phyloP scores from a whole-genome alignment of 2,113 vertebrate species.

The Ptilonorhynchus violaceus region DNA sequence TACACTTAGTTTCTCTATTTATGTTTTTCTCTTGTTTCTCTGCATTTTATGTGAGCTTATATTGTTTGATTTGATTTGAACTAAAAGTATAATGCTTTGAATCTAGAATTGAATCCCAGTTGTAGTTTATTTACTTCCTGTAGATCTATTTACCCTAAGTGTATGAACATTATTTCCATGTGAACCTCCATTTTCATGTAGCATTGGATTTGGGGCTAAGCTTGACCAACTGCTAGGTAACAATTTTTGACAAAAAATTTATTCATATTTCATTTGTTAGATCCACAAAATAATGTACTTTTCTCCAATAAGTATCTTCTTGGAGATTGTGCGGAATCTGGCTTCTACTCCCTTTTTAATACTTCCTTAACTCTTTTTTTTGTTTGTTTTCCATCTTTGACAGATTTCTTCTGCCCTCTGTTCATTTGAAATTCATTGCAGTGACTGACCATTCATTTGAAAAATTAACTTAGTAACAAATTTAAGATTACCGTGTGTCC shows the following conservation, averaged over 20 bases:
- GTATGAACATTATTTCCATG: background rate
- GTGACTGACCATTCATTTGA: background rate
- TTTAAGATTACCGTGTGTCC: background rate
- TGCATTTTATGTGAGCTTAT: background rate
- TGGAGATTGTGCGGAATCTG: background rate
- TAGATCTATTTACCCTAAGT: background rate
- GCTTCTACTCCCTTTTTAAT: background rate
- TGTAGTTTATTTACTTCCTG: background rate
- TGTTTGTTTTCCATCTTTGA: background rate
- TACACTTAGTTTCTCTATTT: background rate
- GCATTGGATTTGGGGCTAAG: background rate
- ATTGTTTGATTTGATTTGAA: background rate
- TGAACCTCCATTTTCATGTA: background rate
- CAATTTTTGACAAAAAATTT: background rate
- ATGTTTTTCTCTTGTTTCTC: background rate
- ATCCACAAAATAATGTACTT: background rate
- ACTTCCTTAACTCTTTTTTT: background rate
- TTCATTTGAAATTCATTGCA: background rate
- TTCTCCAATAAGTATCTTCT: background rate
- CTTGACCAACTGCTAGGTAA: background rate
- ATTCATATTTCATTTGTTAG: background rate
- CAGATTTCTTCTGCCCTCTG: background rate
- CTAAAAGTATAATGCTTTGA: background rate
- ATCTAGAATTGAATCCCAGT: background rate
- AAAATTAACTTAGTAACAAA: background rate